Percentiles rank a stretch among this genome's conserved stretches.
Evolutionary conservation across 2,888 invertebrate genomes (phyloP).

Genomic region (Perithous albicinctus): DNA sequence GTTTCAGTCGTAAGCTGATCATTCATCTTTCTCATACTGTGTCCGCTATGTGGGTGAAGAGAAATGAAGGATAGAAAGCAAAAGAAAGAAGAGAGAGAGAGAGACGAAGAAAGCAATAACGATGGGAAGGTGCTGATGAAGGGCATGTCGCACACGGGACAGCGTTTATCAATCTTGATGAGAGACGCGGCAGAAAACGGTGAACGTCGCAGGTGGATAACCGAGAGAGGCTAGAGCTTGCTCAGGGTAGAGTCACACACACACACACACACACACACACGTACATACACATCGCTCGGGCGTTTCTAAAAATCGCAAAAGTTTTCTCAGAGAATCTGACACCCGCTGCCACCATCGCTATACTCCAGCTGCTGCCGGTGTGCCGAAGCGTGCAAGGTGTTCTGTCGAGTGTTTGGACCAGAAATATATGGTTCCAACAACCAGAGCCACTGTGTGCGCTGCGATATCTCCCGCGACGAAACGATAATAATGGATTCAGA

Average conservation of each 20-base stretch:
- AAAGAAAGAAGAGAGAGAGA: conserved; percentile 25
- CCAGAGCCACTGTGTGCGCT: neutral
- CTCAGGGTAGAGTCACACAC: neutral
- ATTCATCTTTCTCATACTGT: conserved; percentile 59
- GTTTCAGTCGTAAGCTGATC: conserved; percentile 51
- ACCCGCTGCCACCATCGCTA: conserved; percentile 42
- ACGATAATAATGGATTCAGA: neutral
- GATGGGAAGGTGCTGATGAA: conserved; percentile 63
- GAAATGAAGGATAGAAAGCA: conserved; percentile 54
- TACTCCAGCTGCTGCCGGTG: conserved; percentile 34
- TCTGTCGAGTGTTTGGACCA: conserved; percentile 40
- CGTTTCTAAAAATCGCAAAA: conserved; percentile 11
- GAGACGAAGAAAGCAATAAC: conserved; percentile 18
- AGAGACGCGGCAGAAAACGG: conserved; percentile 54
- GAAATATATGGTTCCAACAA: conserved; percentile 18
- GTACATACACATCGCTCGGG: too few relatives aligned
- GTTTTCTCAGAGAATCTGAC: conserved; percentile 50
- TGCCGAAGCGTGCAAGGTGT: conserved; percentile 34
- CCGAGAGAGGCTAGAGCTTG: neutral
- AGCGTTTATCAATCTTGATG: conserved; percentile 66
- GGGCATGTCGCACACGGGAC: conserved; percentile 57
- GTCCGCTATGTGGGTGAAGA: neutral
- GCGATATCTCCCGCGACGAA: neutral
- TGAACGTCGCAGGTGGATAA: conserved; percentile 30
- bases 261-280: neutral